phyloP scores from a whole-genome alignment of 2,797 vertebrate species.

The Champsocephalus gunnari region DNA sequence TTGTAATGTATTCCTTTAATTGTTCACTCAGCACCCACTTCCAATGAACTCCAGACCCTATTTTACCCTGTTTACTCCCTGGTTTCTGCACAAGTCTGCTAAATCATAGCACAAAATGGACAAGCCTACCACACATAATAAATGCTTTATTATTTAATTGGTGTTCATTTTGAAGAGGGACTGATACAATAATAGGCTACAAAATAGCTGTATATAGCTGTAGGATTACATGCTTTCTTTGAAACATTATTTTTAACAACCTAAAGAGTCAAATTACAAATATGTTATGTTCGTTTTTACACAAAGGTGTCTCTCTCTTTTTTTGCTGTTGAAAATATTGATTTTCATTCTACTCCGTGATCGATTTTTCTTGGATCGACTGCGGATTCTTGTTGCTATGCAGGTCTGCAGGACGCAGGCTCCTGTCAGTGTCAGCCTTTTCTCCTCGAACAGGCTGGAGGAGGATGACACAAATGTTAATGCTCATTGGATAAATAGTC shows the following conservation, averaged over 20 bases:
- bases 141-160: neutral
- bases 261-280: neutral
- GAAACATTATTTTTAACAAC: neutral
- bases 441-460: slow-evolving; percentile 17
- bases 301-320: neutral
- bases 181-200: neutral
- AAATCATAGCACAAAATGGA: neutral
- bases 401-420: slow-evolving; percentile 73
- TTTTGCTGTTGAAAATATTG: neutral
- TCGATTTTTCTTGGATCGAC: slow-evolving; percentile 79
- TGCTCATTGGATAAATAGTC: neutral
- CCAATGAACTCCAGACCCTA: slow-evolving; percentile 17
- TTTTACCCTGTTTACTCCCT: neutral
- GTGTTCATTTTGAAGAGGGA: neutral
- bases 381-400: slow-evolving; percentile 86
- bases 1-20: slow-evolving; percentile 37
- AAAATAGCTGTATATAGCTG: neutral
- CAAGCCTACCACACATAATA: neutral
- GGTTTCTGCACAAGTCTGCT: neutral
- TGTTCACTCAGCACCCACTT: slow-evolving; percentile 30
- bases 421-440: slow-evolving; percentile 30
- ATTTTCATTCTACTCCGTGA: slow-evolving; percentile 5
- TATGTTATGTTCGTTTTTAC: neutral
- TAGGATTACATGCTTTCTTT: neutral
- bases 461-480: neutral